Base-by-base conservation (phyloP, 2,113 vertebrate species). In the Australoheros scitulus region DNA sequence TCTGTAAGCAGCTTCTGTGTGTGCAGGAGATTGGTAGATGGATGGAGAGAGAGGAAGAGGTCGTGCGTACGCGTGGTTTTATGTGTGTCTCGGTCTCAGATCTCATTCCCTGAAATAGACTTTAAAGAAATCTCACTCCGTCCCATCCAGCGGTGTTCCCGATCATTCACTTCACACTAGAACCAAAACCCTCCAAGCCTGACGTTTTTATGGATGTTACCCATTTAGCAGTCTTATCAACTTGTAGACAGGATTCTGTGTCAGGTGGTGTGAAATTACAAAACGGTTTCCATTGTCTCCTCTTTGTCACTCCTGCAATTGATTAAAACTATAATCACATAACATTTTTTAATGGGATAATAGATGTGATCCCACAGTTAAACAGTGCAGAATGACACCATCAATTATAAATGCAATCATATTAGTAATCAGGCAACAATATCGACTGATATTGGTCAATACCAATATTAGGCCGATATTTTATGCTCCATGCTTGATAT, bases 71-170 rank as follows among this genome's bases (percentile, higher is more conserved):
- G 36, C 41, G 32, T 61, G 47, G 76, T 70, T 72, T 78, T 24
- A 17, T 61, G 68, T 61, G 72, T 7, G 70, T 32, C 22, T 79
- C 68, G 59, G 77, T 82, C 87, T 90, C 83, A 41, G 41, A 79
- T 83, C 85, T 79, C 74, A 24, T 78, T 43, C 59, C 77, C 84
- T 74, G 76, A 91, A 94, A 94, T 91, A 93, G 92, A 89, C 72
- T 88, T 81, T 76, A 85, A 76, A 74, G 86, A 82, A 79, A 83
- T 82, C 84, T 88, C 80, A 72, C 81, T 77, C 58, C 36, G 5
- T 75, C 70, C 57, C 61, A 36, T 75, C 82, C 7, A 14, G 36
- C 57, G 50, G 34, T 11, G 64, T 56, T 84, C 55, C 47, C 6
- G 84, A 87, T 78, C 80, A 11, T 77, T 89, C 77, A 20, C 32